phyloP scores from a whole-genome alignment of 1,140 invertebrate genomes.

The Zelostemma sp. region DNA sequence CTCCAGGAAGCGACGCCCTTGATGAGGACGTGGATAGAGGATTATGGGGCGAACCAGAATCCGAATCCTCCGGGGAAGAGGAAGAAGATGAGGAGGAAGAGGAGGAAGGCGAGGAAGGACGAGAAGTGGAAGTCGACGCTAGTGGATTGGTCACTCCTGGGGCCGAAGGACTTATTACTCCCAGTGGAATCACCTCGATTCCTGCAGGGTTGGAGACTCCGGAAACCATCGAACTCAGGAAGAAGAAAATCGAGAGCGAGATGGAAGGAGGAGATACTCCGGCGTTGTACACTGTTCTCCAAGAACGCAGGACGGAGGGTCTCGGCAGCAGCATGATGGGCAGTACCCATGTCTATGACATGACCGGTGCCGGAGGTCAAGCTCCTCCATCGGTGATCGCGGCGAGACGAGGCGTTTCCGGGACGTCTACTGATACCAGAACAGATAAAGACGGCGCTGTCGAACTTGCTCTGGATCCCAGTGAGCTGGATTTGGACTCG shows the following conservation, averaged over 20 bases:
- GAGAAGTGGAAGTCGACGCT: conserved; percentile 76
- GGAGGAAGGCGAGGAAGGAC: conserved; percentile 75
- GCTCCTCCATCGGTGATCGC: conserved; percentile 71
- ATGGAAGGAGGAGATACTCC: conserved; percentile 96
- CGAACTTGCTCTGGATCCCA: conserved; percentile 96
- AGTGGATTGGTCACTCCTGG: conserved; percentile 83
- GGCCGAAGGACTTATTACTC: conserved; percentile 93
- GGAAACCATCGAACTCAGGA: conserved; percentile 97
- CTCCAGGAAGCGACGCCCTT: conserved; percentile 72
- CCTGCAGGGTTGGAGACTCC: conserved; percentile 97
- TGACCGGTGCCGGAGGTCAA: conserved; percentile 76
- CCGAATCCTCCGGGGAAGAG: conserved; percentile 92
- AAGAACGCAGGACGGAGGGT: conserved; percentile 92
- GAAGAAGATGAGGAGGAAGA: conserved; percentile 86
- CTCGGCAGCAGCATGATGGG: conserved; percentile 98
- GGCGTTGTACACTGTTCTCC: conserved; percentile 91
- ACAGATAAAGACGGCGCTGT: conserved; percentile 79
- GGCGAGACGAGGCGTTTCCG: conserved; percentile 61
- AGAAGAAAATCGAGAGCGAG: conserved; percentile 96
- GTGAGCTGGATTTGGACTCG: conserved; percentile 95
- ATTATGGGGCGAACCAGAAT: conserved; percentile 97
- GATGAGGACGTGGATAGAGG: conserved; percentile 94
- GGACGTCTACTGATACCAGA: conserved; percentile 57
- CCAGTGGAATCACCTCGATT: conserved; percentile 94
- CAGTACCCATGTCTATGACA: conserved; percentile 97